These are phyloP conservation scores for Aphelocoma californica DNA, from an alignment of 2,797 vertebrate genomes.

Conservation along the genomic window DNA sequence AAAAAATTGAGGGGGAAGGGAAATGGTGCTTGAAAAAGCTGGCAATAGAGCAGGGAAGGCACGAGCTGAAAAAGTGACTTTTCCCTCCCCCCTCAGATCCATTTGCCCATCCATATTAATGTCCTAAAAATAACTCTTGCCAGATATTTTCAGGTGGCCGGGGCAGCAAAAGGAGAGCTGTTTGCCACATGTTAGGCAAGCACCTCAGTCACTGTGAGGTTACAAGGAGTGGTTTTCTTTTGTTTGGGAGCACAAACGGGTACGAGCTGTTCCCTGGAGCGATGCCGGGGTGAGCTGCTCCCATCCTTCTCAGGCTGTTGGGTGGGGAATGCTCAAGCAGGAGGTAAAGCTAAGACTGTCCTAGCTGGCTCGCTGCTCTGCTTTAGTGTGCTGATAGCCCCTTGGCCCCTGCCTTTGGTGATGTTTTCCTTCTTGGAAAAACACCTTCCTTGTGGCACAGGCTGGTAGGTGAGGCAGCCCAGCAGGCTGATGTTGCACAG, in stretches of 20 bases:
- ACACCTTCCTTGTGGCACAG: background rate
- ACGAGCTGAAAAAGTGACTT: background rate
- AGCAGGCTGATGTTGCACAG: background rate
- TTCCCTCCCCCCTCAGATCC: background rate
- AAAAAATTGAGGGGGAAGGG: too few relatives aligned
- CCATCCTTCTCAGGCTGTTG: accelerated
- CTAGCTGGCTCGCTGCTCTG: background rate
- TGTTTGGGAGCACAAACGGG: accelerated
- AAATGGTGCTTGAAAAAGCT: background rate
- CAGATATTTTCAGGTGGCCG: background rate
- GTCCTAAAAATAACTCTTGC: conserved; percentile 32
- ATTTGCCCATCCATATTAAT: background rate
- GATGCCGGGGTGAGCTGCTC: accelerated
- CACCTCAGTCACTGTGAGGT: accelerated
- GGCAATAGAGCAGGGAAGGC: background rate
- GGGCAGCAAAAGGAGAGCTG: conserved; percentile 11
- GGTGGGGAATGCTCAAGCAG: background rate
- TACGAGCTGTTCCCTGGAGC: accelerated
- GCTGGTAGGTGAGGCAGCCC: background rate
- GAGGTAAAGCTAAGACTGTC: background rate
- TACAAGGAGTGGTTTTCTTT: background rate
- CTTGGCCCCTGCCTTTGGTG: background rate
- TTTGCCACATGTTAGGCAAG: background rate
- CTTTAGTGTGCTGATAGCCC: background rate
- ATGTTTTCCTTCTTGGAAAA: background rate